Percentiles rank a stretch among this genome's conserved stretches.
Conservation (phyloP, 2,113 vertebrate species). For the Cinclus cinclus region DNA sequence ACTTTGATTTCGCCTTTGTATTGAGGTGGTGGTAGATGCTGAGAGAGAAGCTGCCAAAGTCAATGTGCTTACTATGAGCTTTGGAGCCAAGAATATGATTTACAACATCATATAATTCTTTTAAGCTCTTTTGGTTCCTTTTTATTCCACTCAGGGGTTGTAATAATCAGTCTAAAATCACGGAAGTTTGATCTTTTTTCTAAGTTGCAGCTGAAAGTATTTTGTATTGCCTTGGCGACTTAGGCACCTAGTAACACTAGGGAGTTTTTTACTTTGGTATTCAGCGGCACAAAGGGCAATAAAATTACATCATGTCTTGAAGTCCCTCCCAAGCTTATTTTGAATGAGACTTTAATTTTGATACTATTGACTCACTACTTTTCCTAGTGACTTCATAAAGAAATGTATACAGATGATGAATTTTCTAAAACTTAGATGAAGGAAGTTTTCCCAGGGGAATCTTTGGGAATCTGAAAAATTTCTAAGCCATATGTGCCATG, state of each 20-base stretch:
- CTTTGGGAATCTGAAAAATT: background rate
- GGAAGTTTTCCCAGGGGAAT: background rate
- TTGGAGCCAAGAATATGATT: background rate
- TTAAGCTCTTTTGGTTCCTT: background rate
- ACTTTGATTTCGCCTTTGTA: background rate
- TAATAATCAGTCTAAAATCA: background rate
- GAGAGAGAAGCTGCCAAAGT: background rate
- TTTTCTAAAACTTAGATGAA: background rate
- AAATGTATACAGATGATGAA: background rate
- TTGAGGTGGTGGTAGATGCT: background rate
- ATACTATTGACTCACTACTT: background rate
- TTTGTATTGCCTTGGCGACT: conserved; percentile 12
- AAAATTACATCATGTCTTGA: conserved; percentile 20
- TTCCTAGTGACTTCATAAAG: background rate
- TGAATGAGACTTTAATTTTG: conserved; percentile 17
- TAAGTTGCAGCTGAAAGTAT: background rate
- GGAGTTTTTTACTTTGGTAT: background rate
- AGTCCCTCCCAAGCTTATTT: conserved; percentile 15
- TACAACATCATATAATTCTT: background rate
- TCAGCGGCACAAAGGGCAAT: background rate
- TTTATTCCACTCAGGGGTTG: background rate
- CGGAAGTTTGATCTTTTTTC: background rate
- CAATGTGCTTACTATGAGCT: background rate
- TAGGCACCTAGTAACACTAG: background rate
- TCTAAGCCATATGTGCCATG: background rate